These are phyloP conservation scores for Epirrhoe alternata DNA, from an alignment of 2,888 invertebrate genomes.

Conservation along the genomic window DNA sequence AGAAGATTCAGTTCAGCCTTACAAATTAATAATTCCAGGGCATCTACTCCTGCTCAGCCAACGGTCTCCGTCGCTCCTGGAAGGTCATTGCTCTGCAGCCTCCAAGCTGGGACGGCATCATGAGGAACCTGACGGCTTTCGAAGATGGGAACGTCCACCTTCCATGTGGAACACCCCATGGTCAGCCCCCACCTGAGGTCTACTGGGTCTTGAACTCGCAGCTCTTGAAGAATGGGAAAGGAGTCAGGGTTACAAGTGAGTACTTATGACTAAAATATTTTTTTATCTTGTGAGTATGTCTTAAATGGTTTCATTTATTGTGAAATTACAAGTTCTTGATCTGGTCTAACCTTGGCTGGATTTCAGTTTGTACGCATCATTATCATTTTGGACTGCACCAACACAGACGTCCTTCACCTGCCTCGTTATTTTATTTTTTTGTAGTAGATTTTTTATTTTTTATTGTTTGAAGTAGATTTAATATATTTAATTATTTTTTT, in stretches of 20 bases:
- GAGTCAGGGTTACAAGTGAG: slow-evolving; percentile 66
- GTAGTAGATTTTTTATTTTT: too few relatives aligned
- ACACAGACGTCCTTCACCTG: too few relatives aligned
- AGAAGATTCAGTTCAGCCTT: not conserved
- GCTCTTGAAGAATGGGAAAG: slow-evolving; percentile 81
- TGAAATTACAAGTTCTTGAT: too few relatives aligned
- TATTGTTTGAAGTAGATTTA: too few relatives aligned
- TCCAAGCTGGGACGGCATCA: slow-evolving; percentile 82
- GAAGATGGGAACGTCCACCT: slow-evolving; percentile 74
- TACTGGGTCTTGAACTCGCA: slow-evolving; percentile 95
- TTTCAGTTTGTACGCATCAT: too few relatives aligned
- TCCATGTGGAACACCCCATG: slow-evolving; percentile 86
- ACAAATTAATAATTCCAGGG: slow-evolving; percentile 80
- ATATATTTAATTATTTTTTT: too few relatives aligned
- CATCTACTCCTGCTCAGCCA: slow-evolving; percentile 91
- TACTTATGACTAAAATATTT: slow-evolving; percentile 13
- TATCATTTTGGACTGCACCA: too few relatives aligned
- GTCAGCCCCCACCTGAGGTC: slow-evolving; percentile 90
- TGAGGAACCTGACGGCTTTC: slow-evolving; percentile 81
- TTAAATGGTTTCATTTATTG: too few relatives aligned
- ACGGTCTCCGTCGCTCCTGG: slow-evolving; percentile 83
- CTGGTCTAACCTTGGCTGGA: too few relatives aligned
- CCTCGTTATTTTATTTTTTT: too few relatives aligned
- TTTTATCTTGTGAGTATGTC: too few relatives aligned
- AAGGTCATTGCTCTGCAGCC: slow-evolving; percentile 72